phyloP scores from a whole-genome alignment of 2,888 invertebrate species.

The Metacarcinus magister region DNA sequence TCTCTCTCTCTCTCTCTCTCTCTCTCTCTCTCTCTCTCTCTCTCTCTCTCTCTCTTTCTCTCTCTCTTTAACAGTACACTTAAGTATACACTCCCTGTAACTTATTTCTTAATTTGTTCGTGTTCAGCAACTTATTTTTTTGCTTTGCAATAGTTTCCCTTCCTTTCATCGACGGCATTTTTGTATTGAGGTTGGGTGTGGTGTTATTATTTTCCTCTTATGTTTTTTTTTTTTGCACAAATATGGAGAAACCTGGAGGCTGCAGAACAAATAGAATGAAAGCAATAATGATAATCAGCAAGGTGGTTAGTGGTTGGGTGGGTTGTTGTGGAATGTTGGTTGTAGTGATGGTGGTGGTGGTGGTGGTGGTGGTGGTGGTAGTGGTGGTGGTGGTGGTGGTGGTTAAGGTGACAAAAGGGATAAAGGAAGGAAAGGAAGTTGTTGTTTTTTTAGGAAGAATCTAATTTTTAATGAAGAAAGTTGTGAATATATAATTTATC shows the following conservation, averaged over 20 bases:
- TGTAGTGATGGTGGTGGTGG: background rate
- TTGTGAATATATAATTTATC: no score
- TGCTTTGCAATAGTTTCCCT: no score
- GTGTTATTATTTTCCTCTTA: background rate
- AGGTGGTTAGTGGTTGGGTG: background rate
- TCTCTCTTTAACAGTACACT: background rate
- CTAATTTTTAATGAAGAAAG: no score
- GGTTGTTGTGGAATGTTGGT: background rate
- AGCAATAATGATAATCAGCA: constrained; percentile 16
- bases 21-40: background rate
- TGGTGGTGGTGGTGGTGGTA: background rate
- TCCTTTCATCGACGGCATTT: no score
- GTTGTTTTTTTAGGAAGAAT: no score
- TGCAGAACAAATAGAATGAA: background rate
- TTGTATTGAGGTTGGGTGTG: background rate
- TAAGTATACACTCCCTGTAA: no score
- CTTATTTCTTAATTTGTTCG: no score
- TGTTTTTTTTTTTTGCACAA: background rate
- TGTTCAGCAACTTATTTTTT: no score
- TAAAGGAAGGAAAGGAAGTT: no score
- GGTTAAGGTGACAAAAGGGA: background rate
- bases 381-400: background rate
- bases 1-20: background rate
- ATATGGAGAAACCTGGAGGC: background rate
- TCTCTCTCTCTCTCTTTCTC: background rate